These are phyloP conservation scores for Mormyrus hasselquistii DNA, from an alignment of 2,797 vertebrate species.

Conservation along the genomic window DNA sequence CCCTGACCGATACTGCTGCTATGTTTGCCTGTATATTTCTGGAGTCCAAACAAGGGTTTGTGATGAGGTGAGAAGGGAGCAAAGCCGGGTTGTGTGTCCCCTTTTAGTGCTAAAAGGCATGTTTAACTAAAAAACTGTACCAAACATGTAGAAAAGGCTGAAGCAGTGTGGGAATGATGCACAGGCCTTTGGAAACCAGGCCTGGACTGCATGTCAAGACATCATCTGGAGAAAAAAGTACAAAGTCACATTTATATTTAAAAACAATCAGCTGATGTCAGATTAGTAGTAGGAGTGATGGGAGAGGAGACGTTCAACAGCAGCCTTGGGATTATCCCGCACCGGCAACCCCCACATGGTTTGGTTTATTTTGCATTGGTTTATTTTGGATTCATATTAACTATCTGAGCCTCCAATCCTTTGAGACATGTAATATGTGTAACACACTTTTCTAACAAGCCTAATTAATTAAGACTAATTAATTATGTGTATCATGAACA, in stretches of 20 bases:
- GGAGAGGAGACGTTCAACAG: neutral
- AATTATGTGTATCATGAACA: neutral
- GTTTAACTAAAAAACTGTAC: neutral
- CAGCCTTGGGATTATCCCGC: neutral
- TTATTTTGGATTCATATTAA: neutral
- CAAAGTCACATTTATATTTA: neutral
- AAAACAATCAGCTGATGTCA: neutral
- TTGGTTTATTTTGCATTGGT: neutral
- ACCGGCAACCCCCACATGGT: neutral
- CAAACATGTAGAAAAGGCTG: neutral
- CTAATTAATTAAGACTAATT: neutral
- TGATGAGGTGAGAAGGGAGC: neutral
- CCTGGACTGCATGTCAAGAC: neutral
- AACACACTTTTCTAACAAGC: neutral
- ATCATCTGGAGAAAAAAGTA: neutral
- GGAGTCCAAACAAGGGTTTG: neutral
- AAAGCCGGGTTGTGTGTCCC: neutral
- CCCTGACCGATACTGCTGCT: neutral
- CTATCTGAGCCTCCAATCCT: neutral
- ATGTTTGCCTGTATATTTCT: neutral
- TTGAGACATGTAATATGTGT: neutral
- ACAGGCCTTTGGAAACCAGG: neutral
- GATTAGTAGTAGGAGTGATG: neutral
- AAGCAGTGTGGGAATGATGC: neutral
- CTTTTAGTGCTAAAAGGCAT: neutral